Evolutionary conservation across 2,113 vertebrate species (phyloP), one percentile per base, ranked within the genome.

Genomic region (Paralichthys olivaceus): DNA sequence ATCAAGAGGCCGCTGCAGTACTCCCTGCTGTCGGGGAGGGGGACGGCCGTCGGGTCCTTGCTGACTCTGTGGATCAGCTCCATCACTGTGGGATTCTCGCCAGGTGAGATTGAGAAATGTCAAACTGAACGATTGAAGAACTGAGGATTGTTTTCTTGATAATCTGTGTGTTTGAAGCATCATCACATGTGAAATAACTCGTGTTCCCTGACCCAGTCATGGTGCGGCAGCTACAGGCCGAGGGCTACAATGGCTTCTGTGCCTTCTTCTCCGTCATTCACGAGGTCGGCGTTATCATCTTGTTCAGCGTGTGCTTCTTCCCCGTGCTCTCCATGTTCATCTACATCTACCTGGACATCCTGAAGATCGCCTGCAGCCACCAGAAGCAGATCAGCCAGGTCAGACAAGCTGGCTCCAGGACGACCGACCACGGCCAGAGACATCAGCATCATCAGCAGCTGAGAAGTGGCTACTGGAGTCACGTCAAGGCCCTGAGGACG

Each of bases 291-390:
- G 91, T 96, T 81, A 92, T 97, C 62, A 77, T 92, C 0, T 5
- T 96, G 32, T 95, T 95, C 93, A 95, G 94, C 1, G 0, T 68
- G 0, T 91, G 94, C 75, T 98, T 97, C 92, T 96, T 97, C 92
- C 96, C 97, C 0, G 82, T 92, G 0, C 91, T 96, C 34, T 90
- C 92, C 0, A 75, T 95, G 58, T 97, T 98, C 69, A 51, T 96
- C 74, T 98, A 94, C 86, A 95, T 98, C 84, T 98, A 98, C 92
- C 95, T 97, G 0, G 95, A 97, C 93, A 96, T 98, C 90, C 93
- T 98, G 80, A 96, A 96, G 80, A 94, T 97, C 0, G 96, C 97
- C 67, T 95, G 93, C 0, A 53, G 62, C 72, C 97, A 98, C 15
- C 94, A 93, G 76, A 93, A 92, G 82, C 95, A 95, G 64, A 97